Conservation (phyloP, 1,140 invertebrate species). For the Macrobrachium rosenbergii region DNA sequence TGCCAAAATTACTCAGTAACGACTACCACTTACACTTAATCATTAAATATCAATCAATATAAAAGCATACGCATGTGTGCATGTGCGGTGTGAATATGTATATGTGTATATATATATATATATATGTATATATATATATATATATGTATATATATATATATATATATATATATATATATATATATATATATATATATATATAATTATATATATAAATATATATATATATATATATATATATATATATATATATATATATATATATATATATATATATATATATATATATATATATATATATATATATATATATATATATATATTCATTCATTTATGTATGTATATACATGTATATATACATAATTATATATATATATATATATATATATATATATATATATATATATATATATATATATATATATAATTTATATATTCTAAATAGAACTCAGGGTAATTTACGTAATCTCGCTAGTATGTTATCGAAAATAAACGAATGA, state of each 20-base stretch:
- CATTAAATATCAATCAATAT: too few species aligned
- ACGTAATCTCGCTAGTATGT: too few species aligned
- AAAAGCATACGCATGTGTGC: too few species aligned
- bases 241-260: conserved; percentile 40
- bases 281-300: conserved; percentile 40
- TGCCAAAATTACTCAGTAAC: too few species aligned
- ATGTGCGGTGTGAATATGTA: neutral
- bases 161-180: conserved; percentile 44
- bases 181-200: conserved; percentile 9
- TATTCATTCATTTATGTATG: too few species aligned
- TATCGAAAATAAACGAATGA: too few species aligned
- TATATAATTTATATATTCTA: too few species aligned
- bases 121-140: neutral
- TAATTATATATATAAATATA: neutral
- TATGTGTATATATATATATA: neutral
- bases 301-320: neutral
- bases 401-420: neutral
- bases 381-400: too few species aligned
- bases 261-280: conserved; percentile 41
- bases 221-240: conserved; percentile 40
- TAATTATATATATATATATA: too few species aligned
- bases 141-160: conserved; percentile 35
- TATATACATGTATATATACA: too few species aligned
- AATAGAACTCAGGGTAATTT: too few species aligned
- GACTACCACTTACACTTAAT: too few species aligned